Evolutionary conservation across 1,140 invertebrate genomes (phyloP), one percentile per base, ranked within the genome.

Genomic region (Nephila pilipes): DNA sequence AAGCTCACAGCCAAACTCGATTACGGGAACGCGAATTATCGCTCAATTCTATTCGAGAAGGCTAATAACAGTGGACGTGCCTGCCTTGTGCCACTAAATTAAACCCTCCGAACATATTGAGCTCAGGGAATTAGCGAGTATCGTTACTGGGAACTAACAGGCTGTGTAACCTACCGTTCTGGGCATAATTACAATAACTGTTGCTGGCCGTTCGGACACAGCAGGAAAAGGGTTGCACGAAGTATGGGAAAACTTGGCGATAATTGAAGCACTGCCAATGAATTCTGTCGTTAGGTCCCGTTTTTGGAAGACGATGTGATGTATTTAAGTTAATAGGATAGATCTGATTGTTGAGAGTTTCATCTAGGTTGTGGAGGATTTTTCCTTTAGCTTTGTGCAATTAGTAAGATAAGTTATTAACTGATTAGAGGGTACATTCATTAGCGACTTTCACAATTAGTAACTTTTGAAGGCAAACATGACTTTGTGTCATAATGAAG

Each of bases 151-250:
- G 54, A 79, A 57, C 87, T 89, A 89, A 89, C 87, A 79, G 63
- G 36, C 87, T 89, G 87, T 89, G 87, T 89, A 89, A 89, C 87
- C 87, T 75, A 89, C 32, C 87, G 46, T 55, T 55, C 69, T 75
- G 57, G 79, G 87, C 65, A 32, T 89, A 89, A 89, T 89, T 89
- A 79, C 87, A 79, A 89, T 89, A 89, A 89, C 87, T 89, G 87
- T 89, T 89, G 87, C 65, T 85, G 54, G n/a, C 83, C 29, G n/a
- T n/a, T 60, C 29, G 54, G n/a, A 75, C 16, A 32, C 65, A 75
- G 29, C 29, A 75, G 65, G 65, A 36, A 75, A 32, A 46, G 38
- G 38, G 38, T 46, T 46, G 38, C 38, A 2, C 38, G 38, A 46
- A 46, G 38, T 8, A 46, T 46, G 38, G 65, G 29, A 2, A 16